phyloP scores from a whole-genome alignment of 2,113 vertebrate genomes.

The Archilochus colubris region DNA sequence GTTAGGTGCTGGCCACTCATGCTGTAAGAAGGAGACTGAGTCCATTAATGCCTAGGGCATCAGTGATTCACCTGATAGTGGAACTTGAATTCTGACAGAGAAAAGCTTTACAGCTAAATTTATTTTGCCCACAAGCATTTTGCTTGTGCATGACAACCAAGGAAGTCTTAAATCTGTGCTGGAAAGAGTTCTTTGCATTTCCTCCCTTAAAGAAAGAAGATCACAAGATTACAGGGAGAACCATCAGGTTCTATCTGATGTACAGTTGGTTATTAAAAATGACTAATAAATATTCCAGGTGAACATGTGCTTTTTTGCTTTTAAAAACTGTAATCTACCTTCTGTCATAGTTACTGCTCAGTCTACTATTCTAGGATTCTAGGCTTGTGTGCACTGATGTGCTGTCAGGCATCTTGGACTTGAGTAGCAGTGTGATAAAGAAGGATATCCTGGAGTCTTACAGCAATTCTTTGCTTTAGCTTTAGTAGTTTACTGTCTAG shows the following conservation, averaged over 20 bases:
- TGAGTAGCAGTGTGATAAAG: background rate
- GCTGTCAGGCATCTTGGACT: background rate
- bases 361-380: background rate
- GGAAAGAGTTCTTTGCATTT: background rate
- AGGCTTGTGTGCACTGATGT: background rate
- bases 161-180: slow-evolving; percentile 34
- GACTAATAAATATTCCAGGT: background rate
- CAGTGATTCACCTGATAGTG: slow-evolving; percentile 62
- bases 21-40: slow-evolving; percentile 29
- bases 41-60: slow-evolving; percentile 50
- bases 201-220: background rate
- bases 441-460: background rate
- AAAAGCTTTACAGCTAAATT: background rate
- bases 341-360: background rate
- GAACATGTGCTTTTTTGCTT: background rate
- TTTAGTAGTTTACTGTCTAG: background rate
- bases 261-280: slow-evolving; percentile 15
- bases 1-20: slow-evolving; percentile 33
- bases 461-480: background rate
- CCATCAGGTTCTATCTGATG: background rate
- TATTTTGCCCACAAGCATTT: background rate
- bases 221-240: background rate
- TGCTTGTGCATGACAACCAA: slow-evolving; percentile 23
- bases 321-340: background rate
- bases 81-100: slow-evolving; percentile 57